phyloP scores from a whole-genome alignment of 2,113 vertebrate species.

The Phrynocephalus versicolor region DNA sequence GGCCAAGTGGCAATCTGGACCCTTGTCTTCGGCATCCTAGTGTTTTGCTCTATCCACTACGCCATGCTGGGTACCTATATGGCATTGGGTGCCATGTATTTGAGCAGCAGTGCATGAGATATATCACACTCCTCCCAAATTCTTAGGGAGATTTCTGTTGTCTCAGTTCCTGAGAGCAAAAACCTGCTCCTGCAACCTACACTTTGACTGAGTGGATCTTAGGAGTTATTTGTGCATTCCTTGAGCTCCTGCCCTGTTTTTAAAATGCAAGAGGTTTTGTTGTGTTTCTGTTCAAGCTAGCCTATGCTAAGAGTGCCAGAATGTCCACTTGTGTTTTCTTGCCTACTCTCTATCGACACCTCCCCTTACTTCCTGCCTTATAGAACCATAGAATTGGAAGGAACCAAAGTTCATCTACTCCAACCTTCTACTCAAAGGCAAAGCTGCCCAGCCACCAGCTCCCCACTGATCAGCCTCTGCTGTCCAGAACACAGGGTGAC shows the following conservation, averaged over 20 bases:
- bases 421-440: conserved; percentile 18
- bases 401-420: conserved; percentile 30
- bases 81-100: background rate
- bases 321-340: background rate
- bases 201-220: background rate
- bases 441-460: conserved; percentile 16
- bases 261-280: background rate
- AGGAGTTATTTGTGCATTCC: too few species aligned
- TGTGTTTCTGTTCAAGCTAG: background rate
- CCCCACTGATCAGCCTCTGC: conserved; percentile 24
- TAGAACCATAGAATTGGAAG: conserved; percentile 29
- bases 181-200: background rate
- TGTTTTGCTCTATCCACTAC: background rate
- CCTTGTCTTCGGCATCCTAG: background rate
- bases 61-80: background rate
- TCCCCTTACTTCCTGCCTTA: conserved; percentile 29
- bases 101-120: background rate
- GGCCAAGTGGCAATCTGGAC: background rate
- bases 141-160: background rate
- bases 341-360: conserved; percentile 12
- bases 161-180: background rate
- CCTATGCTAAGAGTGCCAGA: background rate
- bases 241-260: background rate
- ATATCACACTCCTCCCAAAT: background rate
- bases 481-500: conserved; percentile 17